Evolutionary conservation across 1,140 invertebrate genomes (phyloP).

Genomic region (Araneus ventricosus): DNA sequence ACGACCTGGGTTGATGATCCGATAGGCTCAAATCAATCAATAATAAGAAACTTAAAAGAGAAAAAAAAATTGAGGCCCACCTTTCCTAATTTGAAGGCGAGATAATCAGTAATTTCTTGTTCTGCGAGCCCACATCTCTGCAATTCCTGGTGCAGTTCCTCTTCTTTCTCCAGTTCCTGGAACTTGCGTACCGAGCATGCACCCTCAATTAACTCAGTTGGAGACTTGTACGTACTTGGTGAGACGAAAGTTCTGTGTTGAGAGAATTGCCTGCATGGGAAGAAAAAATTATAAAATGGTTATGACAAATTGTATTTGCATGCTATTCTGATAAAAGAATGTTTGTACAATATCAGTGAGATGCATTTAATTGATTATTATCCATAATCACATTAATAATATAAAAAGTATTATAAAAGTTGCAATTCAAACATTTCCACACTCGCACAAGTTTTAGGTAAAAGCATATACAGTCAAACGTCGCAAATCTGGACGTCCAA

Average conservation of each 20-base stretch:
- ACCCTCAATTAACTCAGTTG: slow-evolving; percentile 44
- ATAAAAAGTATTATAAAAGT: too few relatives aligned
- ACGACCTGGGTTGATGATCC: background rate
- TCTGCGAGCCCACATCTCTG: slow-evolving; percentile 66
- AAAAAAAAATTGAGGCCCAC: background rate
- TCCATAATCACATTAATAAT: too few relatives aligned
- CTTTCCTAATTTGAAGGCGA: slow-evolving; percentile 43
- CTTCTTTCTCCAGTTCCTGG: slow-evolving; percentile 38
- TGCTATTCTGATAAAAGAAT: too few relatives aligned
- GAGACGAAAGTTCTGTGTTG: slow-evolving; percentile 52
- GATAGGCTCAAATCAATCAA: too few relatives aligned
- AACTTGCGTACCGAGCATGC: slow-evolving; percentile 49
- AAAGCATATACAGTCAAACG: too few relatives aligned
- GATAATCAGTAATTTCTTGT: slow-evolving; percentile 67
- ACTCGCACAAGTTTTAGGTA: too few relatives aligned
- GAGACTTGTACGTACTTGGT: slow-evolving; percentile 60
- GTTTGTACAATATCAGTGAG: too few relatives aligned
- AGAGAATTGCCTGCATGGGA: slow-evolving; percentile 49
- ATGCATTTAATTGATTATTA: too few relatives aligned
- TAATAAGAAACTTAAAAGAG: background rate
- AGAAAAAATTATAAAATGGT: too few relatives aligned
- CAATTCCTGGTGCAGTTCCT: slow-evolving; percentile 57
- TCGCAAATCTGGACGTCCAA: too few relatives aligned
- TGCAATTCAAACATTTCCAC: too few relatives aligned
- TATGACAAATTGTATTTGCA: too few relatives aligned